A percentile compares a stretch with the other conserved stretches of the same genome.
phyloP scores from a whole-genome alignment of 2,113 vertebrate species.

The Ahaetulla prasina region DNA sequence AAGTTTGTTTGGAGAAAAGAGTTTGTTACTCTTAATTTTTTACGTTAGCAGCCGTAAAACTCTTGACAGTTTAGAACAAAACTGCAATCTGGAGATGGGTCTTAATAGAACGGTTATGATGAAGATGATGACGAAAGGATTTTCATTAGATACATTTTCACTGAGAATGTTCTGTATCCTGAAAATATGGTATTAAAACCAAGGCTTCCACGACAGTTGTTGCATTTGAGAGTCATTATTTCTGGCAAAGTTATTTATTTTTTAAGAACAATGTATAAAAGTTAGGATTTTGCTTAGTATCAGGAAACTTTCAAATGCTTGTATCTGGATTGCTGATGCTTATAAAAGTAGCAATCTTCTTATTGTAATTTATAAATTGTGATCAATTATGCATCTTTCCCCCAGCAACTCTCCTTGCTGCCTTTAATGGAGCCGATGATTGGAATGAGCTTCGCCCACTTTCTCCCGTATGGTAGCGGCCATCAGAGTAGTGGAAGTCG shows the following conservation, averaged over 20 bases:
- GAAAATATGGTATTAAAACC: neutral
- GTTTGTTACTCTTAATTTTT: neutral
- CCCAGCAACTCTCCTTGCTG: slow-evolving; percentile 87
- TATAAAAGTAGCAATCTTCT: neutral
- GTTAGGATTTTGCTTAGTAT: neutral
- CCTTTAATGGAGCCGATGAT: slow-evolving; percentile 95
- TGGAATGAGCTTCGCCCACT: slow-evolving; percentile 88
- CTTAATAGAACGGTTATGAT: too few relatives aligned
- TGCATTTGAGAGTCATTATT: neutral
- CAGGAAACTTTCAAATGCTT: neutral
- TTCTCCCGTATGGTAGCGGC: slow-evolving; percentile 88
- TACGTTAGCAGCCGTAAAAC: neutral
- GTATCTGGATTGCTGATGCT: neutral
- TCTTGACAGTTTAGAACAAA: neutral
- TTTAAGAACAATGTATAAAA: neutral
- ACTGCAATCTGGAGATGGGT: neutral
- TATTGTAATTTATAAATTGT: neutral
- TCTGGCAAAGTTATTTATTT: neutral
- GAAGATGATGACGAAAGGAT: neutral
- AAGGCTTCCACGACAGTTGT: neutral
- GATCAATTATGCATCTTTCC: slow-evolving; percentile 44
- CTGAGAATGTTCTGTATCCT: neutral
- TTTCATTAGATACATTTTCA: neutral
- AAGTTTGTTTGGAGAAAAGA: neutral
- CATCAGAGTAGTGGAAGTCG: slow-evolving; percentile 82